phyloP scores from a whole-genome alignment of 1,140 invertebrate genomes.

The Lamellibrachia luymesi region DNA sequence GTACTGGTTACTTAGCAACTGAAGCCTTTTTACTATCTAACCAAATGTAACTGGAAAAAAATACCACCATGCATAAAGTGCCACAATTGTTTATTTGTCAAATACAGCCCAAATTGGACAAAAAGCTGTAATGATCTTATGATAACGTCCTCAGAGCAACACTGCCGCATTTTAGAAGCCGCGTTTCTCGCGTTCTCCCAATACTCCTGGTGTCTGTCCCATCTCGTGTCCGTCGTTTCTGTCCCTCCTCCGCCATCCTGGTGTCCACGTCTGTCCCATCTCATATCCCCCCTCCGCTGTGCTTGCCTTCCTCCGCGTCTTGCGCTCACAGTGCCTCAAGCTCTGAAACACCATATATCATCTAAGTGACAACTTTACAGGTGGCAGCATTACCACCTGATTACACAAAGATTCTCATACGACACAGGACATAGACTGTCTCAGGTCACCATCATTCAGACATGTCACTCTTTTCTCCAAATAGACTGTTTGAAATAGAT shows the following conservation, averaged over 20 bases:
- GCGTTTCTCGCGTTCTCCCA: background rate
- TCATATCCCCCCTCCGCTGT: background rate
- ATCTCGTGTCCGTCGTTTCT: background rate
- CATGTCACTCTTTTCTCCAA: background rate
- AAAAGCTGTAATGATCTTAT: background rate
- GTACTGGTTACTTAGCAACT: background rate
- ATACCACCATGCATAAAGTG: background rate
- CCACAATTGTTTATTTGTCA: background rate
- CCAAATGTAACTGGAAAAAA: background rate
- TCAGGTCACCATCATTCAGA: background rate
- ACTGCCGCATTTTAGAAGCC: background rate
- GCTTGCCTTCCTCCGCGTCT: background rate
- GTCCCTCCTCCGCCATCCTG: background rate
- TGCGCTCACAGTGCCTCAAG: background rate
- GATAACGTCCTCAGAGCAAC: background rate
- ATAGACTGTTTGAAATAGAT: background rate
- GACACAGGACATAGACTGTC: background rate
- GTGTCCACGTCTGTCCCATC: background rate
- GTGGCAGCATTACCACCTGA: background rate
- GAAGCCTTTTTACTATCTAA: background rate
- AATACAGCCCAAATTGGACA: background rate
- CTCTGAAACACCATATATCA: background rate
- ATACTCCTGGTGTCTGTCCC: background rate
- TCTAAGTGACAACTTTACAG: background rate
- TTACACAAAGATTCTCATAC: background rate